Base-by-base conservation (phyloP, 2,888 invertebrate genomes). In the Therioaphis trifolii region DNA sequence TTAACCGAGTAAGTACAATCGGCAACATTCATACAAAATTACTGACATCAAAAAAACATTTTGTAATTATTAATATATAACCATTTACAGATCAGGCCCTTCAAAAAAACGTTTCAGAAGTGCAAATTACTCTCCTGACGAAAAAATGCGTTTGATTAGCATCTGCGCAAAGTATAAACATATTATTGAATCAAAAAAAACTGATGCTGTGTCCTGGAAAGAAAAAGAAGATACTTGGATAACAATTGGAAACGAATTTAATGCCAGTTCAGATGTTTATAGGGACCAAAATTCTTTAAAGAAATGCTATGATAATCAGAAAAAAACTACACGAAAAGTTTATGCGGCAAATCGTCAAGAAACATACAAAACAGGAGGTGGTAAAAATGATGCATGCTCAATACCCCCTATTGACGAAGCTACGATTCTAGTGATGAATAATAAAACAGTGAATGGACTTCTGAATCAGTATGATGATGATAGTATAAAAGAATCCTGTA, bases 281-380 rank as follows among this genome's bases (percentile, higher is more conserved):
- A 52, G 52, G 52, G 24, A 24, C 24, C n/a, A 58, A 58, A n/a
- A 55, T 55, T 55, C 55, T 55, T 55, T 55, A 55, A 55, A 55
- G 55, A 55, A 55, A 55, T 55, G 18, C 55, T 55, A 55, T 55
- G 55, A 55, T 55, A 55, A 55, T 55, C 21, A 55, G 55, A 55
- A 55, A 55, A 55, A 55, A 55, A 55, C 55, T 55, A 55, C 55
- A 55, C 55, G 55, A 55, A 55, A 55, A 55, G 55, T 55, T 55
- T 55, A 55, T 55, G 55, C 55, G 55, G 55, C 55, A 55, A 55
- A 55, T 55, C 55, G 55, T 55, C 55, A 55, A 55, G 55, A 55
- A 55, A 55, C 55, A 55, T 55, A 55, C 55, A 55, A 55, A 55
- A 55, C 55, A 55, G 55, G 55, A 55, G 55, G 55, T 55, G 55